Evolutionary conservation across 2,113 vertebrate species (phyloP).

Genomic region (Heptranchias perlo): DNA sequence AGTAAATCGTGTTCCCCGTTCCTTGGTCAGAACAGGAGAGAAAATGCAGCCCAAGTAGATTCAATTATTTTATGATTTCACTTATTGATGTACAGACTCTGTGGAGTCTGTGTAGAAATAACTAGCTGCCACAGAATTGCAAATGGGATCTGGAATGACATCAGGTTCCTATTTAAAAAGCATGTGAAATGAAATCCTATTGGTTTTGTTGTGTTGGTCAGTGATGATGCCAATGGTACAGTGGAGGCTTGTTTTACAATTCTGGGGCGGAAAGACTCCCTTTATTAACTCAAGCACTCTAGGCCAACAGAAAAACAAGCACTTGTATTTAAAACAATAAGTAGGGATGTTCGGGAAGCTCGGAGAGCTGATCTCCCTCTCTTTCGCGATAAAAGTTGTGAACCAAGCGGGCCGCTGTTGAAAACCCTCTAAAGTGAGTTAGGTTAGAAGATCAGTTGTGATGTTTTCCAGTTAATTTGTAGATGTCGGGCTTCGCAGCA

Average conservation of each 20-base stretch:
- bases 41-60: background rate
- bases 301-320: background rate
- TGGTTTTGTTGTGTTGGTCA: background rate
- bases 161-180: background rate
- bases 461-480: background rate
- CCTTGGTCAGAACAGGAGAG: background rate
- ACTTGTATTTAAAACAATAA: background rate
- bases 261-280: background rate
- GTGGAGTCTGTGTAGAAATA: background rate
- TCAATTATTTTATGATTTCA: background rate
- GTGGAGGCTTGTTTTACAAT: background rate
- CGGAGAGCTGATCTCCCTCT: background rate
- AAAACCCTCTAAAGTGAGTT: background rate
- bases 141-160: slow-evolving; percentile 16
- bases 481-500: background rate
- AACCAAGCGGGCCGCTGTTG: background rate
- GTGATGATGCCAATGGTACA: background rate
- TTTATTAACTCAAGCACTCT: background rate
- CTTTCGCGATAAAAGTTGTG: background rate
- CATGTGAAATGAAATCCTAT: background rate
- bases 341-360: background rate
- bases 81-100: background rate
- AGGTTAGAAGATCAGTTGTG: background rate
- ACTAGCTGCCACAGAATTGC: background rate
- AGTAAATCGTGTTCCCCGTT: background rate